Base-by-base conservation (phyloP, 2,797 vertebrate species). In the Rhabdophis nuchalis region DNA sequence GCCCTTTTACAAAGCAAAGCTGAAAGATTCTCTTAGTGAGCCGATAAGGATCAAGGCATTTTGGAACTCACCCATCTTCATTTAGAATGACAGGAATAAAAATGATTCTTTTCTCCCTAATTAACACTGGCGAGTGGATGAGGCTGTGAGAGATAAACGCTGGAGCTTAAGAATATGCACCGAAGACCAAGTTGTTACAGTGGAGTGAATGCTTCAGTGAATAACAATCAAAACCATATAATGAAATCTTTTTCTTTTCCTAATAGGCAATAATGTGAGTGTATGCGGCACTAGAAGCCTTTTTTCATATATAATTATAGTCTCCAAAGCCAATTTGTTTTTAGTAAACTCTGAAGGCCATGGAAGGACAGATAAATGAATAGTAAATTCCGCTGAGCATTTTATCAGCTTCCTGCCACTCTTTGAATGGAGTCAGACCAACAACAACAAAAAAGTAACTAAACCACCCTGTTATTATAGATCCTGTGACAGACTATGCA, bases 341-440 rank as follows among this genome's bases (percentile, higher is more conserved):
- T 95, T 94, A 96, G 92, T 93, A 95, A 96, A 96, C 96, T 96
- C 95, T 95, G 96, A 97, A 97, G 96, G 96, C 96, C 95, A 57
- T 50, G 68, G 95, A 97, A 98, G 96, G 97, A 97, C 96, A 97
- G 95, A 98, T 97, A 97, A 98, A 97, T 95, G 96, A 97, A 96
- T 88, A 61, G 89, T 87, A 95, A 97, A 97, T 96, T 96, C 96
- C 96, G 90, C 91, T 53, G 96, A 96, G 96, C 20, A 6, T 97
- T 97, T 97, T 97, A 98, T 97, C 97, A 97, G 95, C 95, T 96
- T 96, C 89, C 95, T 94, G 93, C 91, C 95, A 92, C 94, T 96
- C 94, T 94, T 92, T 96, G 92, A 96, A 90, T 94, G 91, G 91
- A 32, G 93, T 92, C 94, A 97, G 96, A 96, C 96, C 68, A 36